A percentile compares a stretch with the other conserved stretches of the same genome.
phyloP scores from a whole-genome alignment of 1,140 invertebrate genomes.

The Venturia canescens region DNA sequence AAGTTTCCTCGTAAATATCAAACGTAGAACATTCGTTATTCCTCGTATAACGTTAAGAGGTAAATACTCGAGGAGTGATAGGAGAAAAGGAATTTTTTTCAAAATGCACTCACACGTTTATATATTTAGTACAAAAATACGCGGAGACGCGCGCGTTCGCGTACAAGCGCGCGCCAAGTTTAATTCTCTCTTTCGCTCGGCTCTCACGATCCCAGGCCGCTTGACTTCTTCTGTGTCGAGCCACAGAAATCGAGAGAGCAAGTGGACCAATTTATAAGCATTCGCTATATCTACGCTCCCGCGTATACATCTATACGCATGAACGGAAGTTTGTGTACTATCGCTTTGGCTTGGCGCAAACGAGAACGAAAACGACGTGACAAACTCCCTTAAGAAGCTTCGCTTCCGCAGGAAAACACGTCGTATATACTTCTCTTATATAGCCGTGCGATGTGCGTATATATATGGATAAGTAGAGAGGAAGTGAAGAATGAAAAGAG shows the following conservation, averaged over 20 bases:
- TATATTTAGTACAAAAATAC: neutral
- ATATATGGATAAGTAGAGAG: constrained; percentile 3
- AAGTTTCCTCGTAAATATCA: constrained; percentile 55
- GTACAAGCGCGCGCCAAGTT: too few species aligned
- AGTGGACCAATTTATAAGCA: constrained; percentile 16
- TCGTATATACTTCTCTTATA: neutral
- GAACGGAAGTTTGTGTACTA: neutral
- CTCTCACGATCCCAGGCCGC: constrained; percentile 27
- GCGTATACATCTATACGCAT: neutral
- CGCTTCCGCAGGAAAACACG: constrained; percentile 42
- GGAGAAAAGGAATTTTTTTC: neutral
- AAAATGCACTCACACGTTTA: too few species aligned
- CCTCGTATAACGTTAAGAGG: neutral
- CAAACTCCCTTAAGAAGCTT: constrained; percentile 55
- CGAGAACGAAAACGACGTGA: constrained; percentile 48
- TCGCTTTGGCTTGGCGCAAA: constrained; percentile 4
- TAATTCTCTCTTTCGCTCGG: constrained; percentile 49
- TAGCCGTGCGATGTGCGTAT: neutral
- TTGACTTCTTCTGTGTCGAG: constrained; percentile 26
- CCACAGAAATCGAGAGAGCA: constrained; percentile 9
- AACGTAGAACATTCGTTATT: constrained; percentile 24
- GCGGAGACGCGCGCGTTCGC: too few species aligned
- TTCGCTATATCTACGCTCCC: too few species aligned
- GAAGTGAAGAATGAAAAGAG: neutral
- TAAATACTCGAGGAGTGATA: neutral